Evolutionary conservation across 2,113 vertebrate genomes (phyloP), one percentile per base, ranked within the genome.

Genomic region (Corapipo altera): DNA sequence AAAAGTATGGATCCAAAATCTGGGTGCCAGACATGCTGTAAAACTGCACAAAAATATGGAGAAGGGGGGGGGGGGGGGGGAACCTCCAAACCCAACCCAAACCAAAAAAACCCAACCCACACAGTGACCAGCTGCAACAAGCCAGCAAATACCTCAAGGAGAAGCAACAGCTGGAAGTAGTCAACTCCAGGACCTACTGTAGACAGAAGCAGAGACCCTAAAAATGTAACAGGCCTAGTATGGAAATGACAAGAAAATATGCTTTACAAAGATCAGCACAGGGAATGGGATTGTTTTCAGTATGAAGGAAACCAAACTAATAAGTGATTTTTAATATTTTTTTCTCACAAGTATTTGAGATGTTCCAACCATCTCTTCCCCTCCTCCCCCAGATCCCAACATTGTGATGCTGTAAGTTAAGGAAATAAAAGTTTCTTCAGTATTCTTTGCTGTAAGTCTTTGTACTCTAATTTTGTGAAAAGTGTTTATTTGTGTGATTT

Each of bases 1-100:
- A 58, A 88, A 96, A 96, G n/a, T n/a, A 80, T 21, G 4, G 46
- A 83, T 95, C 79, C 91, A 95, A 94, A 94, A 94, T 92, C 79
- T 91, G 91, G 44, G 59, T 73, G 86, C 91, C 95, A 96, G 91
- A 88, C 86, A 88, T 41, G 54, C 83, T 86, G n/a, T 52, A 93
- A 85, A 92, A 85, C 58, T 39, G 58, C 44, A 83, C 16, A 88
- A 83, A 90, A 91, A 52, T 22, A 92, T 18, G 44, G 72, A 80
- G 26, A 24, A 28, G 14, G 27, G 8, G 2, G 15, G 15, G 4
- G 26, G 21, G 24, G 14, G 27, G 8, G 2, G 15, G 15, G 4
- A 11, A 22, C 39, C 14, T 22, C 24, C 30, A 48, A 48, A 32
- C n/a, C 52, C 39, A 67, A 54, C 18, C 41, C 51, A 54, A 66